phyloP scores from a whole-genome alignment of 2,797 vertebrate species.

The Hypotaenidia philippensis region DNA sequence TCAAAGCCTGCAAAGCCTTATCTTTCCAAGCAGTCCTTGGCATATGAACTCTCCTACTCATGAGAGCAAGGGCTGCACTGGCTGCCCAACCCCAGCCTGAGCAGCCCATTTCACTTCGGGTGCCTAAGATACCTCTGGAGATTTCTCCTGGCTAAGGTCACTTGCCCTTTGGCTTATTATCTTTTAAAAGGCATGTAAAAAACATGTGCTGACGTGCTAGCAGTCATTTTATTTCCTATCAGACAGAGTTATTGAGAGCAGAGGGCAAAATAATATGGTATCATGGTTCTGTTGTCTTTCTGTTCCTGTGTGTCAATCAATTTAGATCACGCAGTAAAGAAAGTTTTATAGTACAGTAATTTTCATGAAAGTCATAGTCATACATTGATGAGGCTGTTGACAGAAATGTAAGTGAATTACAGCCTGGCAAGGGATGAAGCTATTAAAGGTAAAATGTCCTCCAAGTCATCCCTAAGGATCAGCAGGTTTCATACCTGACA shows the following conservation, averaged over 20 bases:
- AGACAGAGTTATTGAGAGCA: slow-evolving; percentile 1
- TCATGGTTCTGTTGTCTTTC: slow-evolving; percentile 22
- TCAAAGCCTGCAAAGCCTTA: background rate
- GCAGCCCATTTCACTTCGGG: background rate
- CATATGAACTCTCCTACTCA: background rate
- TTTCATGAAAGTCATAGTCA: slow-evolving; percentile 54
- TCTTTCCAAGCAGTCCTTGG: background rate
- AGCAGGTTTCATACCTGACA: slow-evolving; percentile 57
- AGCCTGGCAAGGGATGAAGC: slow-evolving; percentile 33
- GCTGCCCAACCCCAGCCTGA: background rate
- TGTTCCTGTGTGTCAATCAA: slow-evolving; percentile 19
- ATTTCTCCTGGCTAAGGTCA: slow-evolving; percentile 8
- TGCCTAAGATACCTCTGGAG: background rate
- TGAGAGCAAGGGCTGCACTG: background rate
- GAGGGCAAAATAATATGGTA: background rate
- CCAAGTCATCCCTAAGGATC: slow-evolving; percentile 52
- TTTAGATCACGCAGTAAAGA: slow-evolving; percentile 9
- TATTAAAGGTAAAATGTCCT: slow-evolving; percentile 67
- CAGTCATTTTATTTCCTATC: background rate
- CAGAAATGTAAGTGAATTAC: slow-evolving; percentile 66
- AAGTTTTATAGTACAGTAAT: slow-evolving; percentile 22
- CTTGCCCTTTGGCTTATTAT: background rate
- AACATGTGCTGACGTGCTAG: background rate
- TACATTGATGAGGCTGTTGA: slow-evolving; percentile 60
- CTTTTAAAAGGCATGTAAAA: slow-evolving; percentile 15